These are phyloP conservation scores for Drosophila cardini DNA, from an alignment of 1,140 invertebrate genomes.

Conservation along the genomic window DNA sequence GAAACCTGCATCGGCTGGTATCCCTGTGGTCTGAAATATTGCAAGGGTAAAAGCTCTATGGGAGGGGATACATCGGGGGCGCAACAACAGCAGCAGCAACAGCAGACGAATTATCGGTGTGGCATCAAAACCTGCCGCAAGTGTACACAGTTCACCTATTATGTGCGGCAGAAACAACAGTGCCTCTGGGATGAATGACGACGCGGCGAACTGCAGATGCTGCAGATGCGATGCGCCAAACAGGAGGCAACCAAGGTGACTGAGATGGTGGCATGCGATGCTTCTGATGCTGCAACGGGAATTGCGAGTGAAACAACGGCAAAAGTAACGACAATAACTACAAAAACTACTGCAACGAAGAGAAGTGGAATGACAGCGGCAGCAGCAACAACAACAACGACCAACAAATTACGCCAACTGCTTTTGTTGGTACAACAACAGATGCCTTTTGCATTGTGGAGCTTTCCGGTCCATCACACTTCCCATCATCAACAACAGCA, in stretches of 20 bases:
- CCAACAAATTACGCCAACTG: constrained; percentile 79
- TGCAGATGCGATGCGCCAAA: constrained; percentile 65
- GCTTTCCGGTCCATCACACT: constrained; percentile 80
- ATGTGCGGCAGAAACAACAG: constrained; percentile 91
- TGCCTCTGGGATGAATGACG: constrained; percentile 95
- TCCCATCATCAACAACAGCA: constrained; percentile 56
- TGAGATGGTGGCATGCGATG: constrained; percentile 38
- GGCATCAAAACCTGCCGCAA: constrained; percentile 97
- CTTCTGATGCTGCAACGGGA: constrained; percentile 26
- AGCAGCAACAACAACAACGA: constrained; percentile 59
- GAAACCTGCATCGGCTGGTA: constrained; percentile 95
- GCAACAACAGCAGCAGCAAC: constrained; percentile 68
- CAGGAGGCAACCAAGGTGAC: constrained; percentile 23
- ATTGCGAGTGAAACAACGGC: constrained; percentile 45
- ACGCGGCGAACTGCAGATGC: constrained; percentile 76
- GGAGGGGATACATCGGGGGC: constrained; percentile 65
- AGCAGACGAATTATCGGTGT: constrained; percentile 91
- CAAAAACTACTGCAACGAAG: constrained; percentile 29
- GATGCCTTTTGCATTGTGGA: constrained; percentile 82
- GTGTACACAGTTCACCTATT: constrained; percentile 94
- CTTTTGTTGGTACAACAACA: constrained; percentile 80
- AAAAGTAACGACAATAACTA: constrained; percentile 23
- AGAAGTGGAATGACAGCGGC: constrained; percentile 25
- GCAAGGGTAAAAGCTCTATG: constrained; percentile 88
- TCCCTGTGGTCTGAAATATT: constrained; percentile 97